phyloP scores from a whole-genome alignment of 2,113 vertebrate species.

The Scomber japonicus region DNA sequence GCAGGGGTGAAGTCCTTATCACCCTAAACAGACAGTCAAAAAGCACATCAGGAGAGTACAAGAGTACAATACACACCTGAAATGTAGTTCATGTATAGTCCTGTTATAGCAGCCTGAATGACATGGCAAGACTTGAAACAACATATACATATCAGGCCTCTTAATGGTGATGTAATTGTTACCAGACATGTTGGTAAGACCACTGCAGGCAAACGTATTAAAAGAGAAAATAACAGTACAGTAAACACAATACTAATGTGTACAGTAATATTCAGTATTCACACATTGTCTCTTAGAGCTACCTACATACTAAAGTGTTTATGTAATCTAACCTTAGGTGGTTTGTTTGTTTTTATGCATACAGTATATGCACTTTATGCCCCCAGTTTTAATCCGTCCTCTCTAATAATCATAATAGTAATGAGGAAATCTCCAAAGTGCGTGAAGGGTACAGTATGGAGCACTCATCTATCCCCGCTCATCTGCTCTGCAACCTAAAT shows the following conservation, averaged over 20 bases:
- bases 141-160: too few species aligned
- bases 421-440: conserved; percentile 46
- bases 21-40: conserved; percentile 85
- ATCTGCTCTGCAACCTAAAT: conserved; percentile 53
- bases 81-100: background rate
- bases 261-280: too few species aligned
- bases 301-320: too few species aligned
- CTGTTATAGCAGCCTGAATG: background rate
- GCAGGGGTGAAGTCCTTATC: conserved; percentile 98
- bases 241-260: background rate
- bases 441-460: conserved; percentile 14
- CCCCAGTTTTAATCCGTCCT: conserved; percentile 34
- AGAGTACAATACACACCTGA: background rate
- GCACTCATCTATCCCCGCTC: conserved; percentile 29
- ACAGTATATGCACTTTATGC: background rate
- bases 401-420: conserved; percentile 36
- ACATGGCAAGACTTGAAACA: background rate
- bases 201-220: too few species aligned
- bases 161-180: too few species aligned
- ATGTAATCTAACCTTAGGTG: too few species aligned
- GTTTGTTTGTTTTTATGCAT: background rate
- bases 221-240: too few species aligned
- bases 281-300: too few species aligned
- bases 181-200: too few species aligned
- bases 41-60: background rate